phyloP scores from a whole-genome alignment of 2,113 vertebrate species.

The Rhynchomys soricoides region DNA sequence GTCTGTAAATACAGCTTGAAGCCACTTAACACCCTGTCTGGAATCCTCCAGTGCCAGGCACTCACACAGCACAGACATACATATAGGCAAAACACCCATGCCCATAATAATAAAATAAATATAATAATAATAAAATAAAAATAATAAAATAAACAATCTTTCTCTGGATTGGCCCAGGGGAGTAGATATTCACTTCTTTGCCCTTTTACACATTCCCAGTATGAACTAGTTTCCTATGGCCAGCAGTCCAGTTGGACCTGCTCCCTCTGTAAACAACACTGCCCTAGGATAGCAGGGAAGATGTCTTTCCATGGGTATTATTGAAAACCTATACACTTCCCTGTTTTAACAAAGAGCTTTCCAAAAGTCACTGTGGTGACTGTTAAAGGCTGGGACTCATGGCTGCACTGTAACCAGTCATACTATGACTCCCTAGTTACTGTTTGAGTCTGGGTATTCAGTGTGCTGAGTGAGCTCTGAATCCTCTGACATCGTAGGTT shows the following conservation, averaged over 20 bases:
- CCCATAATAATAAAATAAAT: background rate
- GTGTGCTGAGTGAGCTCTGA: background rate
- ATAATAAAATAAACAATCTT: background rate
- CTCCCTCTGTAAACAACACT: accelerated
- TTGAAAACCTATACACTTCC: background rate
- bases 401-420: background rate
- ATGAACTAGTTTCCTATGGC: background rate
- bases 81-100: background rate
- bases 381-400: background rate
- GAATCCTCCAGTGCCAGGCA: background rate
- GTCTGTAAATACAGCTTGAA: background rate
- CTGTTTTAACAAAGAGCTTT: background rate
- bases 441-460: background rate
- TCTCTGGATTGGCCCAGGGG: background rate
- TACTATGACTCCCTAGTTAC: background rate
- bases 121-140: background rate
- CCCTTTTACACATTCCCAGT: background rate
- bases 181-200: too few relatives aligned
- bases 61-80: background rate
- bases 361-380: background rate
- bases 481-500: background rate
- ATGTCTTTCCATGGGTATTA: too few relatives aligned
- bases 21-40: background rate
- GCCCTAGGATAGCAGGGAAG: background rate
- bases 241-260: accelerated